Evolutionary conservation across 2,888 invertebrate species (phyloP).

Genomic region (Miltochrista miniata): DNA sequence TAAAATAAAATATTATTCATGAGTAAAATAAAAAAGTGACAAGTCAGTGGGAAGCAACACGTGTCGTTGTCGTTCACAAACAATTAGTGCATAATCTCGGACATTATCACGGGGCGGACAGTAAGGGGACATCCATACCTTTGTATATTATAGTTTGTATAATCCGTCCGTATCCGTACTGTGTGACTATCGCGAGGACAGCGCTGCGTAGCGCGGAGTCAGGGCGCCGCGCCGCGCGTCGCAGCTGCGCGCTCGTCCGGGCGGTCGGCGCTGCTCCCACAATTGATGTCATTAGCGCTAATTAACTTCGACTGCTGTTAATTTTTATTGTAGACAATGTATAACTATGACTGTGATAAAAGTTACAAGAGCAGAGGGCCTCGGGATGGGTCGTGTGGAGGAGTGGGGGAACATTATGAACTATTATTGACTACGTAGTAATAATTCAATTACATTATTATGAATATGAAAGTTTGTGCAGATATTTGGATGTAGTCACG

Average conservation of each 20-base stretch:
- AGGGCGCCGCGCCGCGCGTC: too few relatives aligned
- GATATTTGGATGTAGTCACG: too few relatives aligned
- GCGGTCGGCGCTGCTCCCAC: not conserved
- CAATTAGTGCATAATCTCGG: too few relatives aligned
- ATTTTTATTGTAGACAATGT: not conserved
- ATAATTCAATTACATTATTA: too few relatives aligned
- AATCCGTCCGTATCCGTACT: not conserved
- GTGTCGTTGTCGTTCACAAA: too few relatives aligned
- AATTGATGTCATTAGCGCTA: constrained; percentile 15
- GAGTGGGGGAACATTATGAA: too few relatives aligned
- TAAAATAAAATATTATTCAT: too few relatives aligned
- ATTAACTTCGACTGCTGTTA: constrained; percentile 11
- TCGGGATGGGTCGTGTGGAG: not conserved
- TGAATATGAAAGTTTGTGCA: too few relatives aligned
- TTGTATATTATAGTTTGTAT: not conserved
- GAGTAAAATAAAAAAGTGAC: too few relatives aligned
- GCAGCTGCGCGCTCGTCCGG: constrained; percentile 19
- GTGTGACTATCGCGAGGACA: too few relatives aligned
- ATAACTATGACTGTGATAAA: not conserved
- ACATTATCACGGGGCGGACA: not conserved
- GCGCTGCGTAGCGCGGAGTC: not conserved
- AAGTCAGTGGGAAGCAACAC: too few relatives aligned
- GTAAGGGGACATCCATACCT: not conserved
- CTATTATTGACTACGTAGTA: too few relatives aligned
- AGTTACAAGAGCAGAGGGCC: not conserved